phyloP scores from a whole-genome alignment of 2,888 invertebrate species.

The Athalia cordata region DNA sequence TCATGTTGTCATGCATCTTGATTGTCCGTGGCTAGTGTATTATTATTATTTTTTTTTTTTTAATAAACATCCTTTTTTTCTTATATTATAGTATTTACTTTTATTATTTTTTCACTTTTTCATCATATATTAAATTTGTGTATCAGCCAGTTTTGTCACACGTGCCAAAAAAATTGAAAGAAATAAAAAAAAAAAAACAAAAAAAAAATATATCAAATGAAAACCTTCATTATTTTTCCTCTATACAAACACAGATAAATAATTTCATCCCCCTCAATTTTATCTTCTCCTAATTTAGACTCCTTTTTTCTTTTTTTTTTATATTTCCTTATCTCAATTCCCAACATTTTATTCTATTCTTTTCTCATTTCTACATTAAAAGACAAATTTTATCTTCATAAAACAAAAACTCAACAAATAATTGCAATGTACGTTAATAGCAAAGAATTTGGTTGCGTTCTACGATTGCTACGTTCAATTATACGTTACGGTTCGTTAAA shows the following conservation, averaged over 20 bases:
- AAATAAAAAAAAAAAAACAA: no score
- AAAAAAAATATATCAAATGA: neutral
- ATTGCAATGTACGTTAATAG: conserved; percentile 24
- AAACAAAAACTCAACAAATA: conserved; percentile 42
- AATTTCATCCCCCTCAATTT: neutral
- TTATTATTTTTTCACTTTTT: conserved; percentile 41
- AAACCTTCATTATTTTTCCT: conserved; percentile 14
- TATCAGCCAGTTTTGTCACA: conserved; percentile 44
- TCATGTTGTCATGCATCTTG: conserved; percentile 62
- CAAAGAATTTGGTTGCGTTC: conserved; percentile 32
- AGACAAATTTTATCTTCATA: conserved; percentile 19
- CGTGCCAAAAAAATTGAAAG: conserved; percentile 24
- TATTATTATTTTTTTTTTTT: conserved; percentile 49
- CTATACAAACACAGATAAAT: conserved; percentile 18
- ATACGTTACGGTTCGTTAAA: neutral
- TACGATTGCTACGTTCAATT: no score
- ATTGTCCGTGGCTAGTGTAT: conserved; percentile 69
- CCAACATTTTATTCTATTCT: conserved; percentile 32
- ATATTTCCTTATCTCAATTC: conserved; percentile 25
- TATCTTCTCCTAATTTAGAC: neutral
- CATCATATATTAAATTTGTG: conserved; percentile 37
- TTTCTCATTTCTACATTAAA: conserved; percentile 42
- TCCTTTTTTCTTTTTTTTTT: conserved; percentile 32
- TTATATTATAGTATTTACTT: conserved; percentile 36
- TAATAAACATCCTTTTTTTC: conserved; percentile 41